Conservation (phyloP, 2,113 vertebrate genomes). For the Marmota monax region DNA sequence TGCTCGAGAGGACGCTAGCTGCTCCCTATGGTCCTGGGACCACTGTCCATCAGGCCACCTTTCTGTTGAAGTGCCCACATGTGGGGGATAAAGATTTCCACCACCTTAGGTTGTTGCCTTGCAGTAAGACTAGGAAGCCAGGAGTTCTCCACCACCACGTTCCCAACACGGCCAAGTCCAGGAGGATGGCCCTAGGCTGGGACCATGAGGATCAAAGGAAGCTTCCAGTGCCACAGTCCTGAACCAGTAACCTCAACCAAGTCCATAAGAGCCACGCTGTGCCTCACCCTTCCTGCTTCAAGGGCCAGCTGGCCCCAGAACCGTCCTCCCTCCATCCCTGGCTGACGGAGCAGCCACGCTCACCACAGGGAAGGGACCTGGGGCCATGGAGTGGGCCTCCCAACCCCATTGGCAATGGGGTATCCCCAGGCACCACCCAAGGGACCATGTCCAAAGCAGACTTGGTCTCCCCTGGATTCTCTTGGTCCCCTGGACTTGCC, state of each 20-base stretch:
- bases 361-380: accelerated
- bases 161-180: background rate
- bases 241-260: background rate
- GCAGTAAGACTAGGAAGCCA: background rate
- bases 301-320: background rate
- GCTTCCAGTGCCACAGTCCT: background rate
- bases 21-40: background rate
- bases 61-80: background rate
- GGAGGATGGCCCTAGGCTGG: background rate
- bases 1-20: background rate
- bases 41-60: background rate
- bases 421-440: background rate
- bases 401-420: background rate
- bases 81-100: background rate
- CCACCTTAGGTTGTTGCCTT: no score
- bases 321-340: background rate
- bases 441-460: background rate
- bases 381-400: accelerated
- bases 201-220: background rate
- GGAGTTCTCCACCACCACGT: background rate
- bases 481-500: background rate
- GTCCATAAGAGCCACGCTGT: no score
- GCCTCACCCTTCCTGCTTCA: background rate
- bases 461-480: background rate
- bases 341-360: background rate